Evolutionary conservation across 2,888 invertebrate genomes (phyloP).

Genomic region (Eulithis prunata): DNA sequence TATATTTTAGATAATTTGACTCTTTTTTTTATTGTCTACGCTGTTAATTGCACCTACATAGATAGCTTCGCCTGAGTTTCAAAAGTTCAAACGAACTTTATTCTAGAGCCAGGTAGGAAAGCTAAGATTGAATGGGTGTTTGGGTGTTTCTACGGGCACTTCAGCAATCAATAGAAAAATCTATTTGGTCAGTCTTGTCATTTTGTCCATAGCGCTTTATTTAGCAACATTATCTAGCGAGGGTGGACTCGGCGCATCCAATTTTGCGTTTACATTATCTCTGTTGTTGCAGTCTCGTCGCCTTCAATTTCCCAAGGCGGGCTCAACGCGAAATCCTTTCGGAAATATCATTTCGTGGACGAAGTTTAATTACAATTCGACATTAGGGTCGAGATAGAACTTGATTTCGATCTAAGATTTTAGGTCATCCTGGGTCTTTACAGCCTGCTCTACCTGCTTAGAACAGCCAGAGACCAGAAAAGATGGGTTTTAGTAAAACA

Average conservation of each 20-base stretch:
- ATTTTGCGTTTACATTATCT: constrained; percentile 66
- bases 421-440: not conserved
- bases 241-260: constrained; percentile 56
- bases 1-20: not conserved
- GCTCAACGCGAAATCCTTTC: constrained; percentile 51
- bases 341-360: constrained; percentile 48
- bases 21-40: no score
- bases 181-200: constrained; percentile 11
- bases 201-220: constrained; percentile 36
- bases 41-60: no score
- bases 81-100: no score
- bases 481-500: constrained; percentile 57
- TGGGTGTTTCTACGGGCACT: no score
- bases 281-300: constrained; percentile 63
- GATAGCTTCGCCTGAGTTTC: no score
- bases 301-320: constrained; percentile 58
- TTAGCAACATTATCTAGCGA: constrained; percentile 49
- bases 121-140: no score
- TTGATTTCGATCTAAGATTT: constrained; percentile 19
- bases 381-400: constrained; percentile 28
- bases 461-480: not conserved
- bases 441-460: no score
- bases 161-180: constrained; percentile 5
- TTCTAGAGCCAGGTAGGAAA: not conserved
- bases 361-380: constrained; percentile 47